Evolutionary conservation across 2,797 vertebrate genomes (phyloP).

Genomic region (Apogon hyalosoma): DNA sequence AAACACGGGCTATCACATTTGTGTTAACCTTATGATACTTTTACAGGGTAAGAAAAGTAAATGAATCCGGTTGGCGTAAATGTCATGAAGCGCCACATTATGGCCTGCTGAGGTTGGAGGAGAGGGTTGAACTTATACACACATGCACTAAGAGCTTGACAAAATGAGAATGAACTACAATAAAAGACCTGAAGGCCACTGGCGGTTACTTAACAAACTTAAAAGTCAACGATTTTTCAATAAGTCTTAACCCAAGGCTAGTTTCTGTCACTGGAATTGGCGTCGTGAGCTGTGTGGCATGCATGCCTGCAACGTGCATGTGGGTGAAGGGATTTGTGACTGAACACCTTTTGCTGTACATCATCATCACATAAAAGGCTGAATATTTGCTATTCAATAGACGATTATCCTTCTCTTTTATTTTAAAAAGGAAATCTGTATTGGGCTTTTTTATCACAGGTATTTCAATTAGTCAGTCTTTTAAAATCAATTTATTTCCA

Average conservation of each 20-base stretch:
- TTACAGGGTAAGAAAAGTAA: slow-evolving; percentile 69
- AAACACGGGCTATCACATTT: slow-evolving; percentile 59
- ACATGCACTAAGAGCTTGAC: slow-evolving; percentile 19
- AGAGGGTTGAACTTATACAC: slow-evolving; percentile 20
- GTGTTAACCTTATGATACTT: slow-evolving; percentile 72
- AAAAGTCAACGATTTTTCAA: slow-evolving; percentile 85
- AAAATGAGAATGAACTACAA: slow-evolving; percentile 58
- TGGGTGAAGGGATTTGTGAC: slow-evolving; percentile 17
- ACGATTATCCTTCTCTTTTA: slow-evolving; percentile 1
- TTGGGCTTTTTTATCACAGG: slow-evolving; percentile 10
- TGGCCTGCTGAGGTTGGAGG: slow-evolving; percentile 51
- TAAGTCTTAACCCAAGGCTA: slow-evolving; percentile 77
- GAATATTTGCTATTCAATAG: slow-evolving; percentile 4
- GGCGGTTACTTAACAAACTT: slow-evolving; percentile 80
- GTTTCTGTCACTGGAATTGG: slow-evolving; percentile 67
- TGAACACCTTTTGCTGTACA: slow-evolving; percentile 22
- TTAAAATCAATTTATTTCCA: slow-evolving; percentile 29
- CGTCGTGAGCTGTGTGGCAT: slow-evolving; percentile 46
- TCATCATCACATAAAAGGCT: slow-evolving; percentile 8
- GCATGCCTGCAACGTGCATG: slow-evolving; percentile 51
- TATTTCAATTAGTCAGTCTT: slow-evolving; percentile 33
- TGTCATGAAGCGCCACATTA: slow-evolving; percentile 75
- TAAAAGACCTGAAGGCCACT: slow-evolving; percentile 71
- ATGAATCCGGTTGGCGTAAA: slow-evolving; percentile 78
- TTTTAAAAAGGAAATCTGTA: neutral